These are phyloP conservation scores for Agrenia bidenticulata DNA, from an alignment of 2,888 invertebrate species.

Conservation along the genomic window DNA sequence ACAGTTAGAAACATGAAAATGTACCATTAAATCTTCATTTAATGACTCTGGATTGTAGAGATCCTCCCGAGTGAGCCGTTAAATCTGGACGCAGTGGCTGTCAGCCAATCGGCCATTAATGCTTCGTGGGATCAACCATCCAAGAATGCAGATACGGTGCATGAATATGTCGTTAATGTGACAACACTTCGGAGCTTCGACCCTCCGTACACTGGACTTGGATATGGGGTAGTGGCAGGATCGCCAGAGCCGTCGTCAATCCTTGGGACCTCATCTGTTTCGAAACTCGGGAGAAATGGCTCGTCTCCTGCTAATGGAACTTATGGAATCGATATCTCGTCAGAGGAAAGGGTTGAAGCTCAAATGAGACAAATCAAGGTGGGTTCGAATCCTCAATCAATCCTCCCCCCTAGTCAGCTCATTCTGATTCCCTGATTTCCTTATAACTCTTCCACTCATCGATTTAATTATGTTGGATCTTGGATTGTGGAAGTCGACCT, in stretches of 20 bases:
- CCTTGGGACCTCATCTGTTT: conserved; percentile 16
- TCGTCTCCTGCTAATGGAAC: conserved; percentile 2
- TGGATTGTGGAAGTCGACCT: conserved; percentile 5
- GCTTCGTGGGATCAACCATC: conserved; percentile 71
- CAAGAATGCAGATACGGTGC: conserved; percentile 66
- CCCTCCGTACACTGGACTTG: conserved; percentile 47
- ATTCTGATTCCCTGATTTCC: not conserved
- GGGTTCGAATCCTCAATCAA: not conserved
- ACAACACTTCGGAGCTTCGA: conserved; percentile 72
- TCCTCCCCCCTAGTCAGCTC: too few relatives aligned
- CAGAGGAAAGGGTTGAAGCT: conserved; percentile 50
- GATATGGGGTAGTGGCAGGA: conserved; percentile 33
- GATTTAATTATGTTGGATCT: conserved; percentile 16
- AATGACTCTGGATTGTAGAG: conserved; percentile 58
- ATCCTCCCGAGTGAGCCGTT: conserved; percentile 74
- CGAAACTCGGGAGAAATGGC: conserved; percentile 22
- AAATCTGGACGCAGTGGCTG: conserved; percentile 69
- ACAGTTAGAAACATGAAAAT: conserved; percentile 7
- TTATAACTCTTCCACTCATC: not conserved
- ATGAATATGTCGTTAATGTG: conserved; percentile 70
- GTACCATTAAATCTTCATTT: conserved; percentile 5
- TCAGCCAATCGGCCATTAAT: conserved; percentile 71
- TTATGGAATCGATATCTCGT: conserved; percentile 29
- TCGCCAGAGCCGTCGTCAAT: conserved; percentile 5
- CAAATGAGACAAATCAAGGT: conserved; percentile 51